Evolutionary conservation across 2,888 invertebrate genomes (phyloP).

Genomic region (Scaptomyza cyrtandrae): DNA sequence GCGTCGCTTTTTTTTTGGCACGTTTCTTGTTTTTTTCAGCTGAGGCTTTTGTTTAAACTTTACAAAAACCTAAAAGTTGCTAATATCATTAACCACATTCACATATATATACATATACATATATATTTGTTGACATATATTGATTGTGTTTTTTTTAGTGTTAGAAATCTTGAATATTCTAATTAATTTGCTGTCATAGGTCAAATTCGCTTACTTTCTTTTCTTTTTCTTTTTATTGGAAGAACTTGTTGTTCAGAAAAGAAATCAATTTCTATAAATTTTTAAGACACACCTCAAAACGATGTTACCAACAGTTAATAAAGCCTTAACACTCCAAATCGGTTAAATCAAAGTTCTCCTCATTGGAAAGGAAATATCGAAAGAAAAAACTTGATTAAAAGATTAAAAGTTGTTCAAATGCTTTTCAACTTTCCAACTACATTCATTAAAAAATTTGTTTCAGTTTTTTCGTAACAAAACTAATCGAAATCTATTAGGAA

Average conservation of each 20-base stretch:
- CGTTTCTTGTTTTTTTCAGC: conserved; percentile 24
- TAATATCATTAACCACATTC: background rate
- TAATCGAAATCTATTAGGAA: conserved; percentile 9
- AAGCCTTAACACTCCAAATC: no score
- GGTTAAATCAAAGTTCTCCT: no score
- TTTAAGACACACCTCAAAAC: background rate
- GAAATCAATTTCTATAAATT: background rate
- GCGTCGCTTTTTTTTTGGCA: conserved; percentile 2
- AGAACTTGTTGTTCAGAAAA: background rate
- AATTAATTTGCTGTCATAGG: conserved; percentile 57
- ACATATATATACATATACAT: background rate
- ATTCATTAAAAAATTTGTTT: no score
- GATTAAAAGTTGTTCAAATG: background rate
- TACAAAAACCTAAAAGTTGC: background rate
- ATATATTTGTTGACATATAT: no score
- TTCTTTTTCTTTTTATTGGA: conserved; percentile 8
- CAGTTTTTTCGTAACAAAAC: no score
- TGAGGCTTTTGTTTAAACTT: conserved; percentile 1
- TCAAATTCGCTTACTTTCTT: conserved; percentile 64
- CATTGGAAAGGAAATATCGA: no score
- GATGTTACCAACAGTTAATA: background rate
- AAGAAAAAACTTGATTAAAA: background rate
- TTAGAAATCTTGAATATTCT: conserved; percentile 41
- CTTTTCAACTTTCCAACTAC: background rate
- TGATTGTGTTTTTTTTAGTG: conserved; percentile 36